Percentiles rank a stretch among this genome's conserved stretches.
phyloP scores from a whole-genome alignment of 2,888 invertebrate species.

The Meandrusa payeni region DNA sequence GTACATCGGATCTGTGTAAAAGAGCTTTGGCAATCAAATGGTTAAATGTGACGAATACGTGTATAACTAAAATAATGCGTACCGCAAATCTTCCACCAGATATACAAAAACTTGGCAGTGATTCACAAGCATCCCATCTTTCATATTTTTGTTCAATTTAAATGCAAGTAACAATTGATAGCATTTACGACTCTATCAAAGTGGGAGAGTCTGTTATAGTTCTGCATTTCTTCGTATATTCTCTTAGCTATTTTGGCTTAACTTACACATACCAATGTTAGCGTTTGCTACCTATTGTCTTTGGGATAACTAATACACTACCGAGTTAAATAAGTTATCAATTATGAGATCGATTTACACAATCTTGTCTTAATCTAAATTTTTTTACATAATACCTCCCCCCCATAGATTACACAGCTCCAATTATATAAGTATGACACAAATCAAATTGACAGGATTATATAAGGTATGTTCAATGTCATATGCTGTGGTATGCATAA shows the following conservation, averaged over 20 bases:
- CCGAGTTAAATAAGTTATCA: slow-evolving; percentile 20
- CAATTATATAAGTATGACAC: slow-evolving; percentile 17
- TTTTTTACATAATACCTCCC: slow-evolving; percentile 17
- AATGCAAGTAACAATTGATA: slow-evolving; percentile 47
- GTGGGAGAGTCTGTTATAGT: slow-evolving; percentile 11
- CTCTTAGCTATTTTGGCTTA: slow-evolving; percentile 15
- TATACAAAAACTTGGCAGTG: slow-evolving; percentile 60
- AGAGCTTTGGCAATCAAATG: slow-evolving; percentile 26
- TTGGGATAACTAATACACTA: slow-evolving; percentile 24
- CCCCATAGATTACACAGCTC: slow-evolving; percentile 8
- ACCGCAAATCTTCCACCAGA: slow-evolving; percentile 46
- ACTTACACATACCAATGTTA: slow-evolving; percentile 23
- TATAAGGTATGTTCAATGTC: slow-evolving; percentile 8
- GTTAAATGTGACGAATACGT: slow-evolving; percentile 10
- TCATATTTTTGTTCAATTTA: slow-evolving; percentile 58
- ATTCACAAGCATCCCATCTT: slow-evolving; percentile 53
- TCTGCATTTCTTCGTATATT: slow-evolving; percentile 1
- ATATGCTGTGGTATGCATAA: slow-evolving; percentile 35
- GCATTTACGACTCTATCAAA: neutral
- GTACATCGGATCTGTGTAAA: too few relatives aligned
- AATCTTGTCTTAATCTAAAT: slow-evolving; percentile 21
- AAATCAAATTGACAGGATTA: slow-evolving; percentile 15
- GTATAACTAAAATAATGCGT: slow-evolving; percentile 58
- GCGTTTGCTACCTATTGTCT: slow-evolving; percentile 17
- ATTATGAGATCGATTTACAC: slow-evolving; percentile 23